Base-by-base conservation (phyloP, 2,888 invertebrate species). In the Halictus quadricinctus region DNA sequence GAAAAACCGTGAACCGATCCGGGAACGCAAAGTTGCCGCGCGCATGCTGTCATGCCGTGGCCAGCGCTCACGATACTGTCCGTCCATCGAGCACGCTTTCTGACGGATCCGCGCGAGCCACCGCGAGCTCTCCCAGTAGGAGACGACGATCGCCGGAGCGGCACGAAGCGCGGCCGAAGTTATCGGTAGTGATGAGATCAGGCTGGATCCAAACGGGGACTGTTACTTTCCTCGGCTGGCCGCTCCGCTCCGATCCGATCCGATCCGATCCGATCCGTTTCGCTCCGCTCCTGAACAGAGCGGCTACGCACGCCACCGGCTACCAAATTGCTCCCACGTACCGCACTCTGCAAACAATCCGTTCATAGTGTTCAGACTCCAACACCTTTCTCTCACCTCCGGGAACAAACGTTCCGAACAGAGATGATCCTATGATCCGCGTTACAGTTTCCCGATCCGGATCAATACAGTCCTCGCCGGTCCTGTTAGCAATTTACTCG, bases 21-120 rank as follows among this genome's bases (percentile, higher is more conserved):
- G 72, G 41, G 83, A 80, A 74, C 81, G 64, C 64, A 21, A 60
- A 74, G 58, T 83, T 83, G 81, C 79, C 88, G 86, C 84, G 87
- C 84, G 87, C 89, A 87, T 90, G 87, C 90, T 86, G 83, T 77
- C 86, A 86, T 54, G 81, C 79, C 86, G 87, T 54, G 81, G 88
- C 88, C 86, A 87, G 88, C 90, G 88, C 87, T 84, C 88, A 81
- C 91, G 86, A 88, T 89, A 89, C 89, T 87, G 89, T 86, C 82
- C 85, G 85, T 76, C 80, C 83, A 83, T 79, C 80, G 88, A 86
- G 78, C 60, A 79, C 64, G 64, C 87, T 86, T 87, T 91, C 91
- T 90, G 91, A 88, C 87, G 87, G 88, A 87, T 85, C 86, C 84
- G 81, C 70, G 43, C 84, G 80, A 69, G 77, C 70, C 86, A 29